These are phyloP conservation scores for Hedya salicella DNA, from an alignment of 2,888 invertebrate species.

Conservation along the genomic window DNA sequence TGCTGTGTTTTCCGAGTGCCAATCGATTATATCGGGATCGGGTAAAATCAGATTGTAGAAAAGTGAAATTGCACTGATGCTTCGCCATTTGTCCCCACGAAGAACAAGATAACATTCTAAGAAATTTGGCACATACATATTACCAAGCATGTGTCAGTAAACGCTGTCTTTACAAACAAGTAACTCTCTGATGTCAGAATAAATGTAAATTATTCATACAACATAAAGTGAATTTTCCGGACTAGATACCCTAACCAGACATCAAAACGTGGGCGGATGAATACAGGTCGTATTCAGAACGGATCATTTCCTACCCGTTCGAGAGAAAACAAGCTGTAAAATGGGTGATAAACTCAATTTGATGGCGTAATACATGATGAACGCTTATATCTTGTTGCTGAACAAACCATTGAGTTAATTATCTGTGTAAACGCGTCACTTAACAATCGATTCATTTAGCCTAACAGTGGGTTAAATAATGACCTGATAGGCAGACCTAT, in stretches of 20 bases:
- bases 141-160: too few species aligned
- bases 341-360: slow-evolving; percentile 17
- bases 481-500: not conserved
- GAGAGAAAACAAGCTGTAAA: slow-evolving; percentile 11
- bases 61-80: too few species aligned
- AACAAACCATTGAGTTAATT: slow-evolving; percentile 35
- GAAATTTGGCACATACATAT: too few species aligned
- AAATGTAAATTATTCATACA: too few species aligned
- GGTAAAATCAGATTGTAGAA: too few species aligned
- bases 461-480: slow-evolving; percentile 12
- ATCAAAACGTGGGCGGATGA: not conserved
- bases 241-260: not conserved
- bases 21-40: too few species aligned
- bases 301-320: slow-evolving; percentile 4
- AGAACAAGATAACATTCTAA: too few species aligned
- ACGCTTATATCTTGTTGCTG: slow-evolving; percentile 19
- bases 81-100: too few species aligned
- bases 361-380: slow-evolving; percentile 1
- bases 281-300: slow-evolving; percentile 1
- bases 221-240: too few species aligned
- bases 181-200: too few species aligned
- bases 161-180: too few species aligned
- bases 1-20: too few species aligned
- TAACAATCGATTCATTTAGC: slow-evolving; percentile 14
- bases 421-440: slow-evolving; percentile 34